Evolutionary conservation across 2,113 vertebrate genomes (phyloP), one percentile per base, ranked within the genome.

Genomic region (Chelonoidis abingdonii): DNA sequence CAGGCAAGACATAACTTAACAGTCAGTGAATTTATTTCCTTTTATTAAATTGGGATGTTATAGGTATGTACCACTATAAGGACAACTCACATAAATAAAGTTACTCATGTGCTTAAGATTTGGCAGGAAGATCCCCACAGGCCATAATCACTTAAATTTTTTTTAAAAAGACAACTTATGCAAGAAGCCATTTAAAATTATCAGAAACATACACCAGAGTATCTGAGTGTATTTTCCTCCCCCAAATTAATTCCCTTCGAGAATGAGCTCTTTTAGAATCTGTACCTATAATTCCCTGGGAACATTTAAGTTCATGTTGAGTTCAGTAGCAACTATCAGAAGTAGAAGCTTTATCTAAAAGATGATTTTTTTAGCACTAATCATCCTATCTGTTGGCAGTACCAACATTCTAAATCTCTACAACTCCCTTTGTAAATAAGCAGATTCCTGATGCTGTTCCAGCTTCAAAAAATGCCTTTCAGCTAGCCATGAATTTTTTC

Each of bases 371-470:
- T 97, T 94, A 97, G 95, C 93, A 94, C 91, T 94, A 96, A 97
- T 97, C 96, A 93, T 95, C 95, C 95, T 95, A 95, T 97, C 96
- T 96, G 93, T 93, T 97, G 95, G 94, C 97, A 97, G 97, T 97
- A 97, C 96, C 97, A 96, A 94, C 90, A 88, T 1, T 89, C 95
- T 97, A 96, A 96, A 94, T 96, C 93, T 97, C 97, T 95, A 85
- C 95, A 90, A 97, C 93, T 97, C 94, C 95, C 95, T 97, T 94
- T 75, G 3, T 97, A 98, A 98, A 98, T 97, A 97, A 97, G 96
- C 95, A 97, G 96, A 98, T 98, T 98, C 98, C 97, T 98, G 98
- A 97, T 94, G 93, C 83, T 1, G 94, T 97, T 98, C 98, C 98
- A 98, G 91, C 79, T 94, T 72, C 89, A 97, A 93, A 97, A 94